phyloP scores from a whole-genome alignment of 2,888 invertebrate species.

The Lydus trimaculatus region DNA sequence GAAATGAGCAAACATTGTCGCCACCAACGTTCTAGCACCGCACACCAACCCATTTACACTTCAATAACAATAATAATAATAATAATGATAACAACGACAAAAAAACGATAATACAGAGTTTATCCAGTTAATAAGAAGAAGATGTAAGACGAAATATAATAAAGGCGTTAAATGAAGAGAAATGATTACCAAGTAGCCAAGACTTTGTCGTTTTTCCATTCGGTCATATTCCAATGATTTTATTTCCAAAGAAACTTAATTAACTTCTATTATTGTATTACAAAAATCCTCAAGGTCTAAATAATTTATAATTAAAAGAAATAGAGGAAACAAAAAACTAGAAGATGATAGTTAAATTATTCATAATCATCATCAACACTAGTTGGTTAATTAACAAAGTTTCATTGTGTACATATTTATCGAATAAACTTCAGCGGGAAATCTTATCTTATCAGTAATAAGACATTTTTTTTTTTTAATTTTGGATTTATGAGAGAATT shows the following conservation, averaged over 20 bases:
- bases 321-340: not conserved
- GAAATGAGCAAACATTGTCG: constrained; percentile 27
- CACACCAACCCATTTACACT: not conserved
- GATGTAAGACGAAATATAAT: no score
- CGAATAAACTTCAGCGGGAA: not conserved
- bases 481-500: not conserved
- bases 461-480: not conserved
- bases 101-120: not conserved
- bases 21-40: constrained; percentile 16
- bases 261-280: constrained; percentile 2
- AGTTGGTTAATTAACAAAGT: not conserved
- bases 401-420: not conserved
- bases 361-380: constrained; percentile 10
- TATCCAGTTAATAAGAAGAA: not conserved
- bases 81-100: no score
- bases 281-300: constrained; percentile 23
- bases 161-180: constrained; percentile 6
- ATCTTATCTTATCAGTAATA: not conserved
- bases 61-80: not conserved
- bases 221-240: constrained; percentile 16
- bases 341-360: constrained; percentile 28
- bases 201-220: not conserved
- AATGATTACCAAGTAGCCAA: constrained; percentile 11
- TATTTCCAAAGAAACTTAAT: constrained; percentile 14
- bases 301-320: constrained; percentile 24